Conservation (phyloP, 2,888 invertebrate genomes). For the Oscheius myriophilus region DNA sequence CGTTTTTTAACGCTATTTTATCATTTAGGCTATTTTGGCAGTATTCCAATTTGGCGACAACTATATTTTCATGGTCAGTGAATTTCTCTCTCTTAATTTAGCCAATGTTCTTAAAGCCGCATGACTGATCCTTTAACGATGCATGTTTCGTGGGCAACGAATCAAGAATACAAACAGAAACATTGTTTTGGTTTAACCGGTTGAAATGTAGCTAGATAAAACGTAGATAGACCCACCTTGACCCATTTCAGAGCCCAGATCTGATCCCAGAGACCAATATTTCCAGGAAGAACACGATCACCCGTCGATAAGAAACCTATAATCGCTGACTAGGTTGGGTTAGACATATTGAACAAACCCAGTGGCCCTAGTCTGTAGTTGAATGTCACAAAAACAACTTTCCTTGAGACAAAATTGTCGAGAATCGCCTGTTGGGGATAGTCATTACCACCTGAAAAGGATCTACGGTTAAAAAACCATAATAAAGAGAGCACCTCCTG, state of each 20-base stretch:
- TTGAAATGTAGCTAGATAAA: too few species aligned
- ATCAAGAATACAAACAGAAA: too few species aligned
- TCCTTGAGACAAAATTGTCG: conserved; percentile 76
- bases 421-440: conserved; percentile 65
- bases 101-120: too few species aligned
- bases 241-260: conserved; percentile 68
- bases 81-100: too few species aligned
- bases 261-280: conserved; percentile 66
- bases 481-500: conserved; percentile 75
- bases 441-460: conserved; percentile 47
- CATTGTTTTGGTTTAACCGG: too few species aligned
- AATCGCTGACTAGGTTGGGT: conserved; percentile 19
- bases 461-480: too few species aligned
- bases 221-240: conserved; percentile 41
- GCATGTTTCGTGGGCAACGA: too few species aligned
- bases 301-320: conserved; percentile 70
- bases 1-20: too few species aligned
- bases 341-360: conserved; percentile 74
- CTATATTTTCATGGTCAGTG: too few species aligned
- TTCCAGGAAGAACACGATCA: conserved; percentile 67
- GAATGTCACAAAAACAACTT: conserved; percentile 88
- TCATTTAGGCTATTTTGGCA: too few species aligned
- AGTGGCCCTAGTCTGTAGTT: conserved; percentile 92
- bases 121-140: too few species aligned
- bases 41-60: neutral